Evolutionary conservation across 2,888 invertebrate genomes (phyloP), one percentile per base, ranked within the genome.

Genomic region (Oligia latruncula): DNA sequence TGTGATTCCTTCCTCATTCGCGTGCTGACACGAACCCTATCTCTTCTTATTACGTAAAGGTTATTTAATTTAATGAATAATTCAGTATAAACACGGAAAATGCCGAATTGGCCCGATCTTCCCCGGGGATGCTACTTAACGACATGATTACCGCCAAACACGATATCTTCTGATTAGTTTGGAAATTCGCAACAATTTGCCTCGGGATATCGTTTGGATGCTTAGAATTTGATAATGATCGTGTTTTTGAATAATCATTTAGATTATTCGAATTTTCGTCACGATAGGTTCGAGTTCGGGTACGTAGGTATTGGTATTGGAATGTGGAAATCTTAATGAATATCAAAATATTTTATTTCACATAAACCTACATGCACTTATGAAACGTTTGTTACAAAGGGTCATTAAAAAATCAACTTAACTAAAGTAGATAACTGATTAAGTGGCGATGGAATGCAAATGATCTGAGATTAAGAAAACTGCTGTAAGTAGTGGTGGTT

Each of bases 31-130:
- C 82, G 85, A 86, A 84, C 67, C 66, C 60, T 62, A 70, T 78
- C 74, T 77, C 81, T 74, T 74, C 71, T 71, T 78, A 81, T 91
- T 91, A 87, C 90, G 82, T 87, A 91, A 91, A 81, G 62, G 74
- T 72, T 78, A 78, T 75, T 71, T 66, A 73, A 74, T 80, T 62
- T 72, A 71, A 87, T 87, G 86, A 89, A 86, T 90, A 85, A 90
- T 90, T 81, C 91, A 90, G 80, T 82, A 87, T 85, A 87, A 90
- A 87, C 82, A 88, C 80, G 83, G 85, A 83, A 88, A 88, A 87
- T 80, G 17, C 71, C 66, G 80, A 88, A 82, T 75, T 74, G 75
- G 67, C 73, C 75, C 71, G 77, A 84, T 86, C 80, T 74, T 80
- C 80, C 77, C 84, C 73, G 77, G 81, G 82, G 87, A 86, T 81